Percentiles rank a stretch among this genome's conserved stretches.
Evolutionary conservation across 2,888 invertebrate species (phyloP).

Genomic region (Calameuta idolon): DNA sequence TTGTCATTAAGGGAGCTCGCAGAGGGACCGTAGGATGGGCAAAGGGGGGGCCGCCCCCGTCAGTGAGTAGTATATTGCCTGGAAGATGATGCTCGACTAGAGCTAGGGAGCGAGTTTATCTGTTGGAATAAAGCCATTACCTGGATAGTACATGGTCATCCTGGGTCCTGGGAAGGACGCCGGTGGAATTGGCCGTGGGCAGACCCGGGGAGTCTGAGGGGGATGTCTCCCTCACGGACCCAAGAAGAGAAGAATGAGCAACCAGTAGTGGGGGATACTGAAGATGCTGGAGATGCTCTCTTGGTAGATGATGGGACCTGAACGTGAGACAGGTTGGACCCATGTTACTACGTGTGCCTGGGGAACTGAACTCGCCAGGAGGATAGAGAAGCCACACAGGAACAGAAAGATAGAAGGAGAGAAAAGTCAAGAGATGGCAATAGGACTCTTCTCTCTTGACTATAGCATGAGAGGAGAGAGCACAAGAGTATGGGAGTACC

Average conservation of each 20-base stretch:
- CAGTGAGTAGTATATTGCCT: conserved; percentile 23
- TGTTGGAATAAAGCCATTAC: conserved; percentile 51
- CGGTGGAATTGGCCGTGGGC: conserved; percentile 35
- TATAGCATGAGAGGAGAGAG: conserved; percentile 17
- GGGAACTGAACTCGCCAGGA: not conserved
- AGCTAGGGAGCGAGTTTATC: conserved; percentile 25
- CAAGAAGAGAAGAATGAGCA: conserved; percentile 18
- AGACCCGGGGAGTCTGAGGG: conserved; percentile 19
- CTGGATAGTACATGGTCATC: conserved; percentile 43
- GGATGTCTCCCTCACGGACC: conserved; percentile 10
- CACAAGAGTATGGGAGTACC: conserved; percentile 16
- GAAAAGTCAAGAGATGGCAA: conserved; percentile 3
- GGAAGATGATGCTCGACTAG: conserved; percentile 24
- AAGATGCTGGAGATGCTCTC: conserved; percentile 14
- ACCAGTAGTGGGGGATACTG: conserved; percentile 19
- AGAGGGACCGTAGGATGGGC: conserved; percentile 11
- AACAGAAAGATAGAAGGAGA: not conserved
- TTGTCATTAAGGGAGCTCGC: conserved; percentile 43
- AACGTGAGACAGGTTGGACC: not conserved
- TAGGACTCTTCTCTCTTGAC: not conserved
- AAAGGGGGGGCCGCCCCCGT: conserved; percentile 10
- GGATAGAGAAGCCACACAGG: not conserved
- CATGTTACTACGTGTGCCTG: not conserved
- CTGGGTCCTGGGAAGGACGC: conserved; percentile 43
- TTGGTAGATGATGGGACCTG: conserved; percentile 14